Conservation (phyloP, 2,113 vertebrate species). For the Saccopteryx bilineata region DNA sequence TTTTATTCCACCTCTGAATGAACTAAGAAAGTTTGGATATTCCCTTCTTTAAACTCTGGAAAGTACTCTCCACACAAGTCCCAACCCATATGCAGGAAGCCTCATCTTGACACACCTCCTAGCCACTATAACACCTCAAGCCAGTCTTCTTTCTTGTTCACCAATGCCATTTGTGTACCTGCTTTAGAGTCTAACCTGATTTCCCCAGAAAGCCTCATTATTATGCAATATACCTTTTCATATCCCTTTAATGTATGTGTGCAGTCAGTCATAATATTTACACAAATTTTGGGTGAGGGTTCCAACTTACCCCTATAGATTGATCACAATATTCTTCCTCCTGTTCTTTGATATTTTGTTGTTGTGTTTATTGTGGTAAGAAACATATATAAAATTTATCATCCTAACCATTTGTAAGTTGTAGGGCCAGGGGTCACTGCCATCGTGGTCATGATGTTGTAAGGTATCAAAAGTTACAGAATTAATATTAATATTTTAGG, state of each 20-base stretch:
- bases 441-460: too few species aligned
- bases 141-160: neutral
- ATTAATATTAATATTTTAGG: too few species aligned
- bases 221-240: neutral
- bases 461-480: too few species aligned
- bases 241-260: neutral
- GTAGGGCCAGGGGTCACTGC: too few species aligned
- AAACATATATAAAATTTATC: neutral
- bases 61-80: neutral
- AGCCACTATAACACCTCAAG: neutral
- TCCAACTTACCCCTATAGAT: neutral
- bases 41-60: neutral
- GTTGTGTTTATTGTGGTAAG: neutral
- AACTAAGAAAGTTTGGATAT: neutral
- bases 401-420: neutral
- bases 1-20: neutral
- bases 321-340: neutral
- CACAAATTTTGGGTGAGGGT: neutral
- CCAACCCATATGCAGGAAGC: neutral
- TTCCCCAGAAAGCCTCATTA: neutral
- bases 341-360: neutral
- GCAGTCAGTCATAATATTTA: neutral
- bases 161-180: neutral
- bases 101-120: accelerated
- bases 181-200: neutral